Evolutionary conservation across 2,797 vertebrate genomes (phyloP), one percentile per base, ranked within the genome.

Genomic region (Cephalopachus bancanus): DNA sequence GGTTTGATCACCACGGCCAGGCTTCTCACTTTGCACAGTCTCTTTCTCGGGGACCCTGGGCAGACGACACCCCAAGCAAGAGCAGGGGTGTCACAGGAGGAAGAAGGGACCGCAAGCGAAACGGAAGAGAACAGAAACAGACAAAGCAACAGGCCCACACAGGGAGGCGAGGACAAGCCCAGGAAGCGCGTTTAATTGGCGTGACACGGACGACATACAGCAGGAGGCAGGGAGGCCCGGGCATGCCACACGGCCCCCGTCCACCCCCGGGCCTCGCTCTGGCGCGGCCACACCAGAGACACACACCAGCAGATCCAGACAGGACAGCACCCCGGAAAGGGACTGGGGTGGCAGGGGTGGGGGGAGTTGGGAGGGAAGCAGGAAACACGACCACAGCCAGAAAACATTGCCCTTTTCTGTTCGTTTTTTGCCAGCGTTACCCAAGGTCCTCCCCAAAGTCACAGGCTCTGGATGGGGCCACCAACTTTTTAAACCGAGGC

Each of bases 141-240:
- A 98, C 94, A 79, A 94, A 95, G 93, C 96, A 97, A 92, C 96
- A 98, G 96, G 96, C 80, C 62, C 96, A 97, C 95, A 97, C 96
- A 10, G 94, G 94, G 94, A 96, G 97, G 85, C 60, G 1, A 97
- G 84, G 94, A 91, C 97, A 97, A 90, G 90, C 89, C 97, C 97
- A 97, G 98, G 97, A 97, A 88, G 75, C 28, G 37, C 53, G 92
- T 98, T 98, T 98, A 98, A 98, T 98, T 91, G 96, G 94, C 90
- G 93, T 37, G 97, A 98, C 98, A 96, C 15, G 0, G n/a, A 98
- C 67, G 0, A 98, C 98, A 97, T 80, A 98, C 86, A 98, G 44
- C 30, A 4, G 87, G 22, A 88, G 65, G 93, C 65, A 24, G 75
- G 93, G 94, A 0, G 95, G 92, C 93, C 10, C 2, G 30, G 96